Evolutionary conservation across 2,888 invertebrate species (phyloP).

Genomic region (Rhagophthalmus giganteus): DNA sequence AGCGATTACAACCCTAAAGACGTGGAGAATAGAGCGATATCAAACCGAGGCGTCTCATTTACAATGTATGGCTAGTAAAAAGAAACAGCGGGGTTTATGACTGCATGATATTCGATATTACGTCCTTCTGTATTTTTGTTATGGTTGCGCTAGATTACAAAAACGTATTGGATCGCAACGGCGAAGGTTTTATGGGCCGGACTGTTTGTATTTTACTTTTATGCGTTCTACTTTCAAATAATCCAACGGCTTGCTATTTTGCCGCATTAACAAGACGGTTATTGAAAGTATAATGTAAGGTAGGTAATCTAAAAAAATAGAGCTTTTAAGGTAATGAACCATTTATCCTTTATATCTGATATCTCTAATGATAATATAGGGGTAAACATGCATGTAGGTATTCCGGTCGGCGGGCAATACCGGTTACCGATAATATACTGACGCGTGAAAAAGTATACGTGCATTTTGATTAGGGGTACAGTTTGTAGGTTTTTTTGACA

Average conservation of each 20-base stretch:
- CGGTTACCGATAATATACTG: too few species aligned
- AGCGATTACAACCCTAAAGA: slow-evolving; percentile 19
- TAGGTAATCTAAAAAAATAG: background rate
- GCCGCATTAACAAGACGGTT: slow-evolving; percentile 1
- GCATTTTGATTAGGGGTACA: too few species aligned
- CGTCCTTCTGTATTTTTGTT: slow-evolving; percentile 38
- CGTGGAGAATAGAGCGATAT: slow-evolving; percentile 6
- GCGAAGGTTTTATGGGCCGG: slow-evolving; percentile 15
- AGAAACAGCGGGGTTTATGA: slow-evolving; percentile 37
- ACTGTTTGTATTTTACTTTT: slow-evolving; percentile 19
- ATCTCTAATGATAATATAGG: background rate
- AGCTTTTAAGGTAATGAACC: background rate
- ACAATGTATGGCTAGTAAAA: slow-evolving; percentile 35
- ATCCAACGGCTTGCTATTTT: slow-evolving; percentile 10
- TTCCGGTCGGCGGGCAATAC: too few species aligned
- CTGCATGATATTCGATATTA: slow-evolving; percentile 40
- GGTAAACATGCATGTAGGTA: too few species aligned
- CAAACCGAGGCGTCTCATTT: slow-evolving; percentile 24
- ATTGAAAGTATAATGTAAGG: background rate
- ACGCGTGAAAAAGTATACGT: too few species aligned
- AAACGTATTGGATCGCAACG: slow-evolving; percentile 25
- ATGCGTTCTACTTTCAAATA: slow-evolving; percentile 8
- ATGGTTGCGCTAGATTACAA: slow-evolving; percentile 32
- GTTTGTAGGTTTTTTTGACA: too few species aligned
- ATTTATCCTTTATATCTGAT: background rate